Conservation (phyloP, 2,888 invertebrate species). For the Scaptomyza reducta region DNA sequence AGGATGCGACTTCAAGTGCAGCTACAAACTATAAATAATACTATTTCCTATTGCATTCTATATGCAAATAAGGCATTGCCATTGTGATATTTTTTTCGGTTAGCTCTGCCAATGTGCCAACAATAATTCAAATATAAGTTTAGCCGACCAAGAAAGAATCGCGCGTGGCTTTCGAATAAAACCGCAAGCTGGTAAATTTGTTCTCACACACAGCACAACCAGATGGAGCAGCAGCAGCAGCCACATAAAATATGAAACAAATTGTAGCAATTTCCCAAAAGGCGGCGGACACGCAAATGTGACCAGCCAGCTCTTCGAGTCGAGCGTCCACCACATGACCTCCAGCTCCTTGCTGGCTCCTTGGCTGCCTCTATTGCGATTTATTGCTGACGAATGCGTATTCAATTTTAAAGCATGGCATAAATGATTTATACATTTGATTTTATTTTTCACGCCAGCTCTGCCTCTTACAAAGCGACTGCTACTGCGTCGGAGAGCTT, state of each 20-base stretch:
- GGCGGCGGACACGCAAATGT: conserved; percentile 69
- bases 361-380: conserved; percentile 41
- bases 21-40: conserved; percentile 41
- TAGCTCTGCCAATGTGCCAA: conserved; percentile 41
- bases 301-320: conserved; percentile 49
- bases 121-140: conserved; percentile 71
- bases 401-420: conserved; percentile 75
- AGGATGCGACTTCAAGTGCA: conserved; percentile 5
- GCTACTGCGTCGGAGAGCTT: conserved; percentile 10
- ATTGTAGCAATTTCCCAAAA: conserved; percentile 73
- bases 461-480: conserved; percentile 13
- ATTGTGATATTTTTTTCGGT: conserved; percentile 37
- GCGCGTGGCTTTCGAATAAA: conserved; percentile 28
- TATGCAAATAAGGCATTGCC: conserved; percentile 69
- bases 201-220: conserved; percentile 18
- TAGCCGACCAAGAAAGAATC: conserved; percentile 30
- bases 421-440: conserved; percentile 80
- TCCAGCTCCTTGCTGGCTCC: conserved; percentile 28
- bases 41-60: conserved; percentile 61
- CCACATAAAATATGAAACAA: conserved; percentile 76
- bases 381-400: conserved; percentile 80
- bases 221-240: conserved; percentile 31
- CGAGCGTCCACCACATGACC: conserved; percentile 30
- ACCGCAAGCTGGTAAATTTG: conserved; percentile 44
- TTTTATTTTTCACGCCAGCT: conserved; percentile 64